Evolutionary conservation across 2,888 invertebrate species (phyloP), one percentile per base, ranked within the genome.

Genomic region (Coenonympha glycerion): DNA sequence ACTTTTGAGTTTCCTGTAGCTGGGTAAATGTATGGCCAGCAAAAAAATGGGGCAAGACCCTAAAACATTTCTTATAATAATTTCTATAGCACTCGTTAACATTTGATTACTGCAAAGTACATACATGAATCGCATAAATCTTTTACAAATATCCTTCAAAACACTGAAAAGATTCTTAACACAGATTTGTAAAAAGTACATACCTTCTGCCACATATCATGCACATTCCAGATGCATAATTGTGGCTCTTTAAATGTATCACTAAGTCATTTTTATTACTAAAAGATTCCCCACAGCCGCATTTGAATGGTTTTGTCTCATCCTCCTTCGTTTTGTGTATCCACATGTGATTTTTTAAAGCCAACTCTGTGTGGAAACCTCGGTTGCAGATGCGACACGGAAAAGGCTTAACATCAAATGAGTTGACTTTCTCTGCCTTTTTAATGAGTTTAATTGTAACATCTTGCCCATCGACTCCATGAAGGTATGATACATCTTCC

Each of bases 201-300:
- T 76, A 92, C 92, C 89, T 86, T 82, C 92, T 81, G 55, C 91
- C 91, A 75, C 92, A 92, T 59, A 91, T 84, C 65, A 90, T 89
- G 64, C 92, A 92, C 68, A 89, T 87, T 56, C 91, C 91, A 67
- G 87, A 89, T 52, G 88, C 88, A 64, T n/a, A n/a, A n/a, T 89
- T 84, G 68, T 91, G 92, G 19, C 88, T 87, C 69, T 91, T 91
- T 55, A 92, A 71, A 73, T 92, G 92, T 42, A 88, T 82, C 67
- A 91, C 89, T 37, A 92, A 76, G 67, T 91, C 90, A 57, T 87
- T 87, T 74, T 91, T 91, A 9, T 88, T 89, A 22, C 90, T 88
- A 69, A 91, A 91, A 36, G 75, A 76, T 69, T 90, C 90, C 37
- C 86, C 82, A 69, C 92, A 92, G 11, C 87, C 88, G 70, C 92